These are phyloP conservation scores for Caenorhabditis wallacei DNA, from an alignment of 2,888 invertebrate genomes.

Conservation along the genomic window DNA sequence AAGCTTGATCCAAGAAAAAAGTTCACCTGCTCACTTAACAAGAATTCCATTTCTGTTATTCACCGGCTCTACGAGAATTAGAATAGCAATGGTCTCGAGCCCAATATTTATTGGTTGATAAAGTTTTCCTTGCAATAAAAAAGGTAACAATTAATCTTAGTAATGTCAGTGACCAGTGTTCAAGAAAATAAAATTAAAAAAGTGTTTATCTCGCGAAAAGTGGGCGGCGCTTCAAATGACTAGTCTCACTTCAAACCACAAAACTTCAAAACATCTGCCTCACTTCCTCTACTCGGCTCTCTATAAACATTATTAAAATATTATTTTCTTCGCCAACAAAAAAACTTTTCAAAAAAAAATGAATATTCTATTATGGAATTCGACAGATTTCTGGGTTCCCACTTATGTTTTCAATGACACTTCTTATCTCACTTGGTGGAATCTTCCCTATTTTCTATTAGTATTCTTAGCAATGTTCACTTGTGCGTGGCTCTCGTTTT, in stretches of 20 bases:
- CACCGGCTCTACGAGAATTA: no score
- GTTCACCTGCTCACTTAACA: no score
- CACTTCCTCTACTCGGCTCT: background rate
- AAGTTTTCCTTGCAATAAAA: no score
- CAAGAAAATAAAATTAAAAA: no score
- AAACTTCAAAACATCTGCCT: background rate
- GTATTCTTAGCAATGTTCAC: constrained; percentile 25
- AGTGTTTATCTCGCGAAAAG: no score
- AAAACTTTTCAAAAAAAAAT: constrained; percentile 6
- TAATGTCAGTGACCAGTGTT: no score
- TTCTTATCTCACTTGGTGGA: constrained; percentile 38
- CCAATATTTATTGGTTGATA: no score
- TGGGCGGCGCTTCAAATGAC: background rate
- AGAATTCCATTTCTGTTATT: no score
- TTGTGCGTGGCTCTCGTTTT: constrained; percentile 28
- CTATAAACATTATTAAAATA: background rate
- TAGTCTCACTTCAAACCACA: background rate
- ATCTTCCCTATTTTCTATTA: constrained; percentile 34
- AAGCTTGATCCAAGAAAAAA: no score
- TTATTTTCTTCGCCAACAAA: no score
- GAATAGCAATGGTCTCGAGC: no score
- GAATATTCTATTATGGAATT: constrained; percentile 30
- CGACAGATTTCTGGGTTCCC: constrained; percentile 37
- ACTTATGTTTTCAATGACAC: constrained; percentile 34
- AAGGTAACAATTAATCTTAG: no score